A percentile compares a stretch with the other conserved stretches of the same genome.
These are phyloP conservation scores for Craniophora ligustri DNA, from an alignment of 2,888 invertebrate genomes.

Conservation along the genomic window DNA sequence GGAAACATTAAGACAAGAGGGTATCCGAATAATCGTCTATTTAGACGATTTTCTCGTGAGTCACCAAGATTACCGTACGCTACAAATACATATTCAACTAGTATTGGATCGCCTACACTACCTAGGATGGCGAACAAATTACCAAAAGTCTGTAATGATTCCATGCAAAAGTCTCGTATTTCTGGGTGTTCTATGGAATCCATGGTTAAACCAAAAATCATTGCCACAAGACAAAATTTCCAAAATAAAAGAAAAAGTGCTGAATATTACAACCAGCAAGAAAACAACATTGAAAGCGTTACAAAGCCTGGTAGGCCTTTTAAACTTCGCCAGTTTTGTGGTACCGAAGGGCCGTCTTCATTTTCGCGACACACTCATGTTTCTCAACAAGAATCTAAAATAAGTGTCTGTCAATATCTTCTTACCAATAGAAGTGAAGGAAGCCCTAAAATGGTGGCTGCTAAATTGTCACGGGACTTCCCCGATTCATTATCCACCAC, in stretches of 20 bases:
- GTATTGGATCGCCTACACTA: conserved; percentile 7
- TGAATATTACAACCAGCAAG: conserved; percentile 1
- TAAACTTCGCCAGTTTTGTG: conserved; percentile 1
- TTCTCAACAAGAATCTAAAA: conserved; percentile 21
- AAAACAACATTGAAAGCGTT: conserved; percentile 28
- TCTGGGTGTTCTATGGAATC: conserved; percentile 40
- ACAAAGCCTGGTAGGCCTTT: conserved; percentile 25
- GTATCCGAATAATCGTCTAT: conserved; percentile 1
- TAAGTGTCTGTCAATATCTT: background rate
- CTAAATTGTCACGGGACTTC: background rate
- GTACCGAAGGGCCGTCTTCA: background rate
- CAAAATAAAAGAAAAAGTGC: conserved; percentile 27
- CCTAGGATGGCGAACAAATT: conserved; percentile 29
- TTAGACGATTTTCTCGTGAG: conserved; percentile 10
- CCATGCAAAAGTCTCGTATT: conserved; percentile 30
- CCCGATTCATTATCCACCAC: background rate
- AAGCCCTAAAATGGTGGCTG: background rate
- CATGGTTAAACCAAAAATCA: conserved; percentile 20
- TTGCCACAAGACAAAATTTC: conserved; percentile 11
- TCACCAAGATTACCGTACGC: background rate
- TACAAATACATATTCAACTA: conserved; percentile 18
- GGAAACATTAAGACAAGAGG: background rate
- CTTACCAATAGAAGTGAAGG: background rate
- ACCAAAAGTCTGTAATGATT: too few relatives aligned
- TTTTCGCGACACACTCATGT: conserved; percentile 9